These are phyloP conservation scores for Gallinago undulata DNA, from an alignment of 2,113 vertebrate genomes.

Conservation along the genomic window DNA sequence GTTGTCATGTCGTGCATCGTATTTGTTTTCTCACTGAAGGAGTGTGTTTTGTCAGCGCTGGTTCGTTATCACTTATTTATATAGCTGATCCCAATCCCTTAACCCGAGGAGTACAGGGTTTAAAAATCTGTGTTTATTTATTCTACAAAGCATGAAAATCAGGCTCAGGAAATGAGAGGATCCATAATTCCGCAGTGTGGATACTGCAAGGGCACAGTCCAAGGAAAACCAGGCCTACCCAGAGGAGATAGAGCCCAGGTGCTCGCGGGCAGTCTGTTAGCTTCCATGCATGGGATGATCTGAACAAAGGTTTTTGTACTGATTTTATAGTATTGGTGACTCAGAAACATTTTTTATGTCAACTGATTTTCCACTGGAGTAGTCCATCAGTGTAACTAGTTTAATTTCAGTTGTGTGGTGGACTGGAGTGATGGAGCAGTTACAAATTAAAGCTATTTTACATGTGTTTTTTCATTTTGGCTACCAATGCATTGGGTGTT, in stretches of 20 bases:
- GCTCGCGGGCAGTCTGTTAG: fast-evolving
- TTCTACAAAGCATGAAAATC: fast-evolving
- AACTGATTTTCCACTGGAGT: neutral
- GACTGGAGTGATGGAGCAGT: neutral
- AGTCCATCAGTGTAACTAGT: neutral
- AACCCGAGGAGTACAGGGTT: fast-evolving
- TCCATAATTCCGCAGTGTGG: fast-evolving
- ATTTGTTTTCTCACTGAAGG: fast-evolving
- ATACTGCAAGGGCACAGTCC: fast-evolving
- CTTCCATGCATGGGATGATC: fast-evolving
- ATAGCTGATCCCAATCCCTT: fast-evolving
- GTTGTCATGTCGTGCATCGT: neutral
- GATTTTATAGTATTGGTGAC: neutral
- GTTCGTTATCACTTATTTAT: fast-evolving
- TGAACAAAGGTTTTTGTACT: neutral
- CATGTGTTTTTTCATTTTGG: fast-evolving
- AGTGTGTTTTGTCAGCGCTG: fast-evolving
- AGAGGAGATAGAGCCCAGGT: fast-evolving
- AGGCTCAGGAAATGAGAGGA: fast-evolving
- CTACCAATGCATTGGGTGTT: fast-evolving
- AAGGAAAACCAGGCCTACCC: too few species aligned
- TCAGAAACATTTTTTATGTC: neutral
- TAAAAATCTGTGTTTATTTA: fast-evolving
- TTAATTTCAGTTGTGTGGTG: neutral
- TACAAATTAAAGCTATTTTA: neutral